Base-by-base conservation (phyloP, 2,113 vertebrate genomes). In the Ellobius talpinus region DNA sequence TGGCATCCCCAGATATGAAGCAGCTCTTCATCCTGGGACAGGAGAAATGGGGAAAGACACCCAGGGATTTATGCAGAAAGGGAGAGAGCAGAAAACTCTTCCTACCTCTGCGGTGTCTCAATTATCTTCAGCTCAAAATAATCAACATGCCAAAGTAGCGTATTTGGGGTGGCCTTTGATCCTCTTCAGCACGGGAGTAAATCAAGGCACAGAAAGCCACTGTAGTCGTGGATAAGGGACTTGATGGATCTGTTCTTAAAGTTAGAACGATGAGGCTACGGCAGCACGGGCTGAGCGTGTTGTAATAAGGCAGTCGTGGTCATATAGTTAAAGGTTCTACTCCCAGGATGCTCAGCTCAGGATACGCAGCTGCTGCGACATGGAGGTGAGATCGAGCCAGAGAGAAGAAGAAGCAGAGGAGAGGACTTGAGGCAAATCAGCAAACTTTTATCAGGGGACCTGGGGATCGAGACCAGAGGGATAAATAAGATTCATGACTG, bases 91-190 rank as follows among this genome's bases (percentile, higher is more conserved):
- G n/a, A 65, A 26, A 87, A 29, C n/a, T 55, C 93, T 87, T 21
- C 68, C 24, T 73, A 52, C 24, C 23, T 89, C 50, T 58, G 47
- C 13, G 19, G 8, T 39, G 91, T 93, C 52, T 93, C 73, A 84
- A 5, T 73, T 96, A 81, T 68, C 72, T 94, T 85, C 82, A 88
- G 31, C 87, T 91, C 68, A 73, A 61, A 89, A 77, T 55, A 86
- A 87, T 82, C 61, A 47, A 39, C 74, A 33, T 31, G 78, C 16
- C 77, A 33, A 68, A 88, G 65, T 23, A 78, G n/a, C 13, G 2
- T 16, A 58, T 58, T 74, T 31, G n/a, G 50, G n/a, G 52, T 13
- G 9, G 50, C 45, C 31, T 86, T 10, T 63, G 31, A 73, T 39
- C 21, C 52, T 33, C 19, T 78, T 7, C 19, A 26, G 36, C 55